Conservation (phyloP, 2,797 vertebrate species). For the Neostethus bicornis region DNA sequence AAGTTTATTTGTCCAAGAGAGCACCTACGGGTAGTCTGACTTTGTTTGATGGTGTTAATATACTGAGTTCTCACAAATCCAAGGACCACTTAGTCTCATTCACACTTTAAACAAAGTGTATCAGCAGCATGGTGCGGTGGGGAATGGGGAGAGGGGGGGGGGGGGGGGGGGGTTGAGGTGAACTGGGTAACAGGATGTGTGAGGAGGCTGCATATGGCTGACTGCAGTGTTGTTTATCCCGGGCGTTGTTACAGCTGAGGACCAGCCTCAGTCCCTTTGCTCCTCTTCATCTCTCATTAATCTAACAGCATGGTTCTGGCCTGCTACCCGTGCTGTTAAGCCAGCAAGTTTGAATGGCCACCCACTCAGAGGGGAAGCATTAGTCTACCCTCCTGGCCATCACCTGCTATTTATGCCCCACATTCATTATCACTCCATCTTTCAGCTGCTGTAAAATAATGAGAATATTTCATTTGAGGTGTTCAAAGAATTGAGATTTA, state of each 20-base stretch:
- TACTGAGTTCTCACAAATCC: constrained; percentile 47
- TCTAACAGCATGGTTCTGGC: constrained; percentile 66
- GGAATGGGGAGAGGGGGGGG: not conserved
- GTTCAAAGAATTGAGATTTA: constrained; percentile 46
- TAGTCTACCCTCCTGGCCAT: constrained; percentile 43
- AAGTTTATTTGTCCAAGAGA: constrained; percentile 64
- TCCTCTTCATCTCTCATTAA: constrained; percentile 70
- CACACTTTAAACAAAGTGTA: constrained; percentile 61
- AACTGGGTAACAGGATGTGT: constrained; percentile 5
- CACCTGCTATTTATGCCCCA: constrained; percentile 64
- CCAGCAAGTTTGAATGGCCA: constrained; percentile 69
- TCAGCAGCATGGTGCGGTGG: constrained; percentile 21
- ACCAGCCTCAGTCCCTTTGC: constrained; percentile 50
- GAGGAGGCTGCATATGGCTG: constrained; percentile 64
- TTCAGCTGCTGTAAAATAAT: constrained; percentile 60
- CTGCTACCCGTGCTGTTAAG: constrained; percentile 54
- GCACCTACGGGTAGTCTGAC: constrained; percentile 44
- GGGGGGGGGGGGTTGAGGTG: not conserved
- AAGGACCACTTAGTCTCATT: constrained; percentile 51
- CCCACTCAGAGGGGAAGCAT: constrained; percentile 64
- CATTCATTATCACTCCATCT: constrained; percentile 44
- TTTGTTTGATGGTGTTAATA: constrained; percentile 58
- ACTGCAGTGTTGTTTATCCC: constrained; percentile 62
- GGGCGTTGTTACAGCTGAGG: constrained; percentile 75
- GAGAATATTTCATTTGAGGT: constrained; percentile 62